These are phyloP conservation scores for Melanotaenia maccullochi DNA, from an alignment of 2,797 vertebrate genomes.

Conservation along the genomic window DNA sequence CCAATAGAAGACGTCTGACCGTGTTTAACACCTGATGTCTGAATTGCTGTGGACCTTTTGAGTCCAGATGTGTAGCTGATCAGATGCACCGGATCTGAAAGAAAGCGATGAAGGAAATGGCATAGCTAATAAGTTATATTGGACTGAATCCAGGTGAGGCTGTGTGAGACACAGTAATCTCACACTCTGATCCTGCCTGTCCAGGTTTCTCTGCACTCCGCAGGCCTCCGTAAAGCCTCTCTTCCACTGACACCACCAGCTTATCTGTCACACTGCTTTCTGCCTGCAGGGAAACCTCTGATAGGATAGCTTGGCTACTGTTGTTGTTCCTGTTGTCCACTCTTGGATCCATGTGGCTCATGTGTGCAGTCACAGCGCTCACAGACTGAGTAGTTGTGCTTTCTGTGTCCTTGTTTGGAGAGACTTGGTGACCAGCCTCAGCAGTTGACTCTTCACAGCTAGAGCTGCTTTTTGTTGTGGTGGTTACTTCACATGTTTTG, in stretches of 20 bases:
- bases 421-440: slow-evolving; percentile 16
- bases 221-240: slow-evolving; percentile 85
- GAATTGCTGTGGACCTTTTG: slow-evolving; percentile 22
- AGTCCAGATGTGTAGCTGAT: slow-evolving; percentile 8
- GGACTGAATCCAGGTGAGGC: slow-evolving; percentile 89
- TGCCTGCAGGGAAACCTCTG: slow-evolving; percentile 53
- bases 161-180: slow-evolving; percentile 75
- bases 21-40: slow-evolving; percentile 15
- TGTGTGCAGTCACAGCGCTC: slow-evolving; percentile 23
- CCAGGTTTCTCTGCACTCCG: slow-evolving; percentile 58
- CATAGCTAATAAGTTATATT: slow-evolving; percentile 67
- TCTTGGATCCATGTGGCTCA: slow-evolving; percentile 66
- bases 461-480: slow-evolving; percentile 17
- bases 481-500: slow-evolving; percentile 23
- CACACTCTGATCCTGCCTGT: slow-evolving; percentile 63
- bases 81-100: slow-evolving; percentile 10
- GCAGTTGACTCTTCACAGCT: slow-evolving; percentile 4
- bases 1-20: slow-evolving; percentile 16
- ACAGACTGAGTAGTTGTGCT: slow-evolving; percentile 49
- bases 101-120: slow-evolving; percentile 9
- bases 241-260: slow-evolving; percentile 82
- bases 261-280: slow-evolving; percentile 84
- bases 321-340: slow-evolving; percentile 80
- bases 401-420: slow-evolving; percentile 39
- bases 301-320: slow-evolving; percentile 72